These are phyloP conservation scores for Folsomia candida DNA, from an alignment of 2,888 invertebrate species.

Conservation along the genomic window DNA sequence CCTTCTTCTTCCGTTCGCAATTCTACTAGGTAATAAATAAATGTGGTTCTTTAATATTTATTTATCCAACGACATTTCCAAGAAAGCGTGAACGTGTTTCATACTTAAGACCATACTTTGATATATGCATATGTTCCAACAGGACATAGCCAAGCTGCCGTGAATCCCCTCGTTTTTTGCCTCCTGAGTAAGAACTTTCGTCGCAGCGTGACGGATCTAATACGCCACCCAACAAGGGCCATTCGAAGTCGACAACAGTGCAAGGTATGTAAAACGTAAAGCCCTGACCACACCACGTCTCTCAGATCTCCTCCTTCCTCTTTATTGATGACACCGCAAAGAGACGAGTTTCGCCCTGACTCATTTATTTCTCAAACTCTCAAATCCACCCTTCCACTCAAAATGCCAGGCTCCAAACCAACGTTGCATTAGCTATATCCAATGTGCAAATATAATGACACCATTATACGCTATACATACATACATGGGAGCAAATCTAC, in stretches of 20 bases:
- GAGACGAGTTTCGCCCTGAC: not conserved
- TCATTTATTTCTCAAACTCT: not conserved
- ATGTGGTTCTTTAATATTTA: no score
- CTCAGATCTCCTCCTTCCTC: not conserved
- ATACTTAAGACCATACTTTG: no score
- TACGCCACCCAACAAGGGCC: constrained; percentile 52
- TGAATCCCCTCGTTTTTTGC: constrained; percentile 74
- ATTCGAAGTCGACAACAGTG: constrained; percentile 50
- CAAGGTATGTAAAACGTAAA: constrained; percentile 53
- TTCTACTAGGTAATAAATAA: no score
- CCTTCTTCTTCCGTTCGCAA: constrained; percentile 61
- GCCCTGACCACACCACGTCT: no score
- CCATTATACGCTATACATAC: no score
- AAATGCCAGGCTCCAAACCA: not conserved
- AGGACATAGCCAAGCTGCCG: constrained; percentile 74
- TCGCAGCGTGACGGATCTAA: constrained; percentile 63
- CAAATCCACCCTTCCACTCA: not conserved
- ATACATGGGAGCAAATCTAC: no score
- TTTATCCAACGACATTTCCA: no score
- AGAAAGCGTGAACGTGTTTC: no score
- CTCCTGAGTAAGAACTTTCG: constrained; percentile 72
- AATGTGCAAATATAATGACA: no score
- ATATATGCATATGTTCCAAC: no score
- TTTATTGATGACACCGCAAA: not conserved
- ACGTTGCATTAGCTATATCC: no score